Conservation (phyloP, 2,113 vertebrate genomes). For the Camelus bactrianus region DNA sequence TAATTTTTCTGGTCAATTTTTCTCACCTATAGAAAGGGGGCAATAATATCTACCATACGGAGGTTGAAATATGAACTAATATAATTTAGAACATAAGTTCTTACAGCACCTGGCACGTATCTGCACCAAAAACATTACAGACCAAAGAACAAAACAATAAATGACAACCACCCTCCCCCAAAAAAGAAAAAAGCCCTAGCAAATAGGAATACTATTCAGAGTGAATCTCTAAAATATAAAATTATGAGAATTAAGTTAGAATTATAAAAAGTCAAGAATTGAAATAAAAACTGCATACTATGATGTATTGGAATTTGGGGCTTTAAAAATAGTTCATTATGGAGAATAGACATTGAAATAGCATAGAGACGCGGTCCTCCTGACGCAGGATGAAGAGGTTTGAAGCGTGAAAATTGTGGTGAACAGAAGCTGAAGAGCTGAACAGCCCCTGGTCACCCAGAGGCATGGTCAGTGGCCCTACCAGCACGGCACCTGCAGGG, state of each 20-base stretch:
- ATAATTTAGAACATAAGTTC: neutral
- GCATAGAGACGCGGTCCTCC: neutral
- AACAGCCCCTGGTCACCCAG: neutral
- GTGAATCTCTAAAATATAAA: neutral
- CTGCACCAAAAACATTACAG: neutral
- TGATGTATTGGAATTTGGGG: neutral
- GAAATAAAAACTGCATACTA: neutral
- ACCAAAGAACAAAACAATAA: neutral
- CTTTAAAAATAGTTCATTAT: neutral
- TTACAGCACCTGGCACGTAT: neutral
- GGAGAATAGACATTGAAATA: neutral
- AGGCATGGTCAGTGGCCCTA: neutral
- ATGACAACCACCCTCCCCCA: neutral
- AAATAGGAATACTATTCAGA: neutral
- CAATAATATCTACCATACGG: neutral
- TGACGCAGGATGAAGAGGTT: neutral
- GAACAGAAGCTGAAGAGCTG: neutral
- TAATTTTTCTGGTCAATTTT: neutral
- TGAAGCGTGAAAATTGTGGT: neutral
- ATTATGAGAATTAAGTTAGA: neutral
- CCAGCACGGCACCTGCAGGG: accelerated
- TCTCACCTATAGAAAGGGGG: neutral
- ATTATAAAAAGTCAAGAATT: neutral
- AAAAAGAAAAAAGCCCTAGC: neutral
- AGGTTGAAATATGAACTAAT: neutral